Conservation (phyloP, 2,888 invertebrate genomes). For the Lepidonotus clava region DNA sequence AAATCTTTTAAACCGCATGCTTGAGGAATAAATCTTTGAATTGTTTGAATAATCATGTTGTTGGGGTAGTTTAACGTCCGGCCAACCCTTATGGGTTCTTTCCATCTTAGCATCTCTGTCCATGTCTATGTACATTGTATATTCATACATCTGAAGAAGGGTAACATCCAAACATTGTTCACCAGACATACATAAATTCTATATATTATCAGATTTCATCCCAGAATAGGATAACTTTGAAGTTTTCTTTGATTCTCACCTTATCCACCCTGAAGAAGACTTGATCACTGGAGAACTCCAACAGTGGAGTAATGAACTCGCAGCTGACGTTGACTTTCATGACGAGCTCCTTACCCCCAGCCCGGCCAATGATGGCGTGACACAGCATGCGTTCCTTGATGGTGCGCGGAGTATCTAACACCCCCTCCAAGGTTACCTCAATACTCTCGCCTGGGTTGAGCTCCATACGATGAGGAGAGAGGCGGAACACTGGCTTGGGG, state of each 20-base stretch:
- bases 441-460: slow-evolving; percentile 78
- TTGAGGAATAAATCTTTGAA: too few relatives aligned
- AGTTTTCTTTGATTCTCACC: slow-evolving; percentile 69
- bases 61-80: too few relatives aligned
- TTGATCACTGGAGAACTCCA: slow-evolving; percentile 78
- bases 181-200: too few relatives aligned
- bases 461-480: slow-evolving; percentile 79
- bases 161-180: too few relatives aligned
- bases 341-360: slow-evolving; percentile 80
- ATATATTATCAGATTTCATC: too few relatives aligned
- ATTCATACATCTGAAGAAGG: too few relatives aligned
- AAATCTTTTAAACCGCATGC: too few relatives aligned
- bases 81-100: too few relatives aligned
- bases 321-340: slow-evolving; percentile 78
- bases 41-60: too few relatives aligned
- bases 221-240: too few relatives aligned
- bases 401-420: slow-evolving; percentile 75
- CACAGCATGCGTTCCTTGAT: slow-evolving; percentile 79
- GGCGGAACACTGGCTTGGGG: slow-evolving; percentile 74
- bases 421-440: slow-evolving; percentile 76
- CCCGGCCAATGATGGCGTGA: slow-evolving; percentile 80
- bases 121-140: too few relatives aligned
- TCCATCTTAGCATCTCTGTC: too few relatives aligned
- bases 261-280: slow-evolving; percentile 79
- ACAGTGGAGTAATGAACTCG: slow-evolving; percentile 80